Conservation (phyloP, 2,888 invertebrate genomes). For the Xanthia icteritia region DNA sequence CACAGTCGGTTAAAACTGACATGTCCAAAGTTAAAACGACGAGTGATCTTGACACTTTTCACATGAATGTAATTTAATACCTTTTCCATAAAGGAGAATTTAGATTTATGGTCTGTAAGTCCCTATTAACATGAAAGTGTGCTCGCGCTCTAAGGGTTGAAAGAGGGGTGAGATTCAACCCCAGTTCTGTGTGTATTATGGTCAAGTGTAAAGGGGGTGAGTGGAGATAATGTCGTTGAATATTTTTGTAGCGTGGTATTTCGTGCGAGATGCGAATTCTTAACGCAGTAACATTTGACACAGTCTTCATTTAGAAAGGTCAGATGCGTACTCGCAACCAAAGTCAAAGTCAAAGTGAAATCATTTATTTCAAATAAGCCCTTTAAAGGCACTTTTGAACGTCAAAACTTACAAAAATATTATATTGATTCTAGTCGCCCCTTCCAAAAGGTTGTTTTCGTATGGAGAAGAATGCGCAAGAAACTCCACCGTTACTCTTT, state of each 20-base stretch:
- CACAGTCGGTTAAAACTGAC: slow-evolving; percentile 21
- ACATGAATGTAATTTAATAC: slow-evolving; percentile 48
- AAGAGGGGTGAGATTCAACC: slow-evolving; percentile 40
- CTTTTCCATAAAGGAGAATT: slow-evolving; percentile 32
- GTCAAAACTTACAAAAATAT: too few relatives aligned
- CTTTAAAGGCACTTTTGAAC: too few relatives aligned
- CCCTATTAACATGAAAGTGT: slow-evolving; percentile 44
- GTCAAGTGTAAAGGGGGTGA: slow-evolving; percentile 35
- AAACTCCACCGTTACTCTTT: too few relatives aligned
- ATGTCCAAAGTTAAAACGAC: slow-evolving; percentile 5
- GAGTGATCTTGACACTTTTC: slow-evolving; percentile 49
- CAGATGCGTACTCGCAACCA: too few relatives aligned
- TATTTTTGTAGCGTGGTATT: slow-evolving; percentile 25
- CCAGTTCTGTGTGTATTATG: slow-evolving; percentile 40
- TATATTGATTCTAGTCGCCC: too few relatives aligned
- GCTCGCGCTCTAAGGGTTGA: slow-evolving; percentile 36
- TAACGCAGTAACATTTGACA: neutral
- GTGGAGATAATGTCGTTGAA: slow-evolving; percentile 30
- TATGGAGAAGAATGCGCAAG: too few relatives aligned
- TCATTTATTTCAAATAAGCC: too few relatives aligned
- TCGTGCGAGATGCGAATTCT: neutral
- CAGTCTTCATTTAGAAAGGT: too few relatives aligned
- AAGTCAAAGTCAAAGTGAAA: too few relatives aligned
- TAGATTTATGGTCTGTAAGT: slow-evolving; percentile 39
- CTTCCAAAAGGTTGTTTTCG: too few relatives aligned